Base-by-base conservation (phyloP, 1,140 invertebrate species). In the Lepeophtheirus salmonis region DNA sequence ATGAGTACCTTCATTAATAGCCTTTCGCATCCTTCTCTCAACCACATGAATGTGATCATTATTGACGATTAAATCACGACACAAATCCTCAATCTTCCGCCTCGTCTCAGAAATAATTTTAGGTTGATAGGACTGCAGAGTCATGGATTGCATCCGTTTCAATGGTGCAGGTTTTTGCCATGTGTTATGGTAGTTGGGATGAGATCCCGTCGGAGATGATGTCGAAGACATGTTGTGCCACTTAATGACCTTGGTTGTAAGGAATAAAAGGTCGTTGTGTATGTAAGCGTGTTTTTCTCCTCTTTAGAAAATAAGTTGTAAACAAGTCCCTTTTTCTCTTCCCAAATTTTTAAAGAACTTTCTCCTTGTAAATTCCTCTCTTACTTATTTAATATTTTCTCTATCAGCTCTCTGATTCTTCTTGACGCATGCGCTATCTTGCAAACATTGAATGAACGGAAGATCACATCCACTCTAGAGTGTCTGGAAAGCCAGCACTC, bases 11-110 rank as follows among this genome's bases (percentile, higher is more conserved):
- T 60, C 20, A 26, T 50, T 24, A 50, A 61, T 61, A 17, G 59
- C 50, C 20, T 53, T 18, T 23, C 59, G 48, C 1, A 61, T 6
- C 13, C 59, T 17, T 50, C 20, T 17, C 24, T 61, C 59, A 1
- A 61, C 59, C 14, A 61, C 50, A 53, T 61, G 59, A 25, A 61
- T 61, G 50, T 61, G 59, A 61, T 61, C 59, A 26, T 61, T 61
- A 50, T 61, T 61, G 13, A 61, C 59, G 2, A 61, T 50, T 2
- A 61, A 25, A 53, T 61, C 59, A 21, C 59, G 16, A 18, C 59
- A 61, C 50, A 61, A 22, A 26, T 61, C 59, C 25, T 61, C 59
- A 23, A 61, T 24, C 59, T 24, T 61, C 26, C 59, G 3, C 49
- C 59, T 17, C 10, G 41, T 52, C 50, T 61, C 51, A 13, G 17